Evolutionary conservation across 2,888 invertebrate species (phyloP).

Genomic region (Apomyelois bistriatella): DNA sequence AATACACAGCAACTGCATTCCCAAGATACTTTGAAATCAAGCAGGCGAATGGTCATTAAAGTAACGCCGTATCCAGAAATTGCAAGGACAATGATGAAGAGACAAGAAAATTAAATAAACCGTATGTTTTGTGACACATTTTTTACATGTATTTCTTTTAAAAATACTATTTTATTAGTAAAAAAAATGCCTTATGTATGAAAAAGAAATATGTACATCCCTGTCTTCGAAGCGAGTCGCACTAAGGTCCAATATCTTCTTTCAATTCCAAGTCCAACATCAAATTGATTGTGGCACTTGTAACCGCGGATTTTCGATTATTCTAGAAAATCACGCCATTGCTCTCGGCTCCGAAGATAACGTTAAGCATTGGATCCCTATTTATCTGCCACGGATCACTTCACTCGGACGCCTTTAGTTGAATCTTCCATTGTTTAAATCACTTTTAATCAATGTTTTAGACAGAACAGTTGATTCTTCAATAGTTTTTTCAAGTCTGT

Average conservation of each 20-base stretch:
- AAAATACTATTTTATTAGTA: too few relatives aligned
- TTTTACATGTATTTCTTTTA: too few relatives aligned
- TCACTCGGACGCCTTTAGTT: slow-evolving; percentile 4
- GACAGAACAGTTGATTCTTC: background rate
- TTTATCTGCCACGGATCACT: slow-evolving; percentile 13
- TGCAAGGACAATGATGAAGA: too few relatives aligned
- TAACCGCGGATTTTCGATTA: slow-evolving; percentile 27
- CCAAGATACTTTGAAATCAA: too few relatives aligned
- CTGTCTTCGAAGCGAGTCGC: too few relatives aligned
- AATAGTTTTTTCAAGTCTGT: background rate
- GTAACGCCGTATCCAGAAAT: too few relatives aligned
- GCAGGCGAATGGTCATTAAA: too few relatives aligned
- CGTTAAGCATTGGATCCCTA: slow-evolving; percentile 4
- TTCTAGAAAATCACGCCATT: slow-evolving; percentile 28
- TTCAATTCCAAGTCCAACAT: slow-evolving; percentile 7
- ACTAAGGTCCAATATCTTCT: slow-evolving; percentile 6
- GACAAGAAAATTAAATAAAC: too few relatives aligned
- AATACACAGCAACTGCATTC: too few relatives aligned
- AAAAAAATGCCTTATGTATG: too few relatives aligned
- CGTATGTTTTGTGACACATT: too few relatives aligned
- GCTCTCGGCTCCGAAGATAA: slow-evolving; percentile 17
- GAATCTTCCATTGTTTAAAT: background rate
- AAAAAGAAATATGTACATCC: too few relatives aligned
- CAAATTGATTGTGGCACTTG: slow-evolving; percentile 26
- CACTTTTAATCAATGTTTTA: background rate